Base-by-base conservation (phyloP, 2,113 vertebrate genomes). In the Menura novaehollandiae region DNA sequence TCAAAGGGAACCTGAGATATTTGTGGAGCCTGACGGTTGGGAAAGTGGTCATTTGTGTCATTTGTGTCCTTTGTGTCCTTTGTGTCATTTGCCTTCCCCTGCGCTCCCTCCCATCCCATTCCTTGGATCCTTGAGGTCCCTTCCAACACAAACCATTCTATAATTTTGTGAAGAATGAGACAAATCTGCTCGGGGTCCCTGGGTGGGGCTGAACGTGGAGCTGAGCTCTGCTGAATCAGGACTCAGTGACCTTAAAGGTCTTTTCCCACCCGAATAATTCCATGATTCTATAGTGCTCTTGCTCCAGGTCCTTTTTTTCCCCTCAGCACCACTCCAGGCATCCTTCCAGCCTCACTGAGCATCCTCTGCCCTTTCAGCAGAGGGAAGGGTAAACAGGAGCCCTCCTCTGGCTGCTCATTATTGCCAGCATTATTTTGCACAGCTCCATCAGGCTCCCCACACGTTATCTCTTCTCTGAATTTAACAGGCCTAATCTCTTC, bases 401-500 rank as follows among this genome's bases (percentile, higher is more conserved):
- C 59, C 26, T 91, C 43, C 73, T n/a, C 77, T 76, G 71, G 30
- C 83, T 93, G 49, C 85, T 83, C 67, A 30, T 88, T 64, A 53
- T 71, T 60, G 49, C 66, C 58, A 68, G 46, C 37, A 12, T 59
- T 46, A 35, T 76, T 92, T 85, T 67, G 63, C 66, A 4, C 2
- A 59, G 63, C 68, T 81, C 35, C 55, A 19, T 62, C 88, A 30
- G 46, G 43, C 53, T 89, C 79, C 37, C 44, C 33, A 71, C 49
- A 49, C 59, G 10, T 33, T 27, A 63, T 53, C 71, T 90, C 71
- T 27, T 80, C 85, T 93, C 92, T 93, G 80, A 85, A 80, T 94
- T 85, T 91, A 92, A 74, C 92, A 86, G 43, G 13, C 51, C 62
- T 94, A 39, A 92, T 93, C 94, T 97, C 62, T 88, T 62, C 4